A percentile compares a stretch with the other conserved stretches of the same genome.
phyloP scores from a whole-genome alignment of 2,797 vertebrate species.

The Helostoma temminkii region DNA sequence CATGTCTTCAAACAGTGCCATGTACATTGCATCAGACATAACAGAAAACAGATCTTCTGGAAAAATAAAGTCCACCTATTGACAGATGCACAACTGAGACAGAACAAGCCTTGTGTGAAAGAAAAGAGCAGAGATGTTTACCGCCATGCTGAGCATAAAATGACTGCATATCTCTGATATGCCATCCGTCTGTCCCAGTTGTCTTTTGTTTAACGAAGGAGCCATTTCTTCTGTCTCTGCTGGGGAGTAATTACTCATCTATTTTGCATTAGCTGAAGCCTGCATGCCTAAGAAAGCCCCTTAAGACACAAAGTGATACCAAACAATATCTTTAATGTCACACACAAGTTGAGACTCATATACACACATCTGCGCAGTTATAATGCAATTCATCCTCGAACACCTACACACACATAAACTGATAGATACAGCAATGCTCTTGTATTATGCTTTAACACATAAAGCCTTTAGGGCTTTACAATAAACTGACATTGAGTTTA shows the following conservation, averaged over 20 bases:
- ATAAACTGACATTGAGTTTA: conserved; percentile 32
- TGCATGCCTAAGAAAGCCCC: conserved; percentile 18
- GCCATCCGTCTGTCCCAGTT: neutral
- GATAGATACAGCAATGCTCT: neutral
- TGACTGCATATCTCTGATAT: conserved; percentile 1
- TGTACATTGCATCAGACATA: neutral
- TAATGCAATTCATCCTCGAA: neutral
- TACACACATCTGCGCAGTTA: neutral
- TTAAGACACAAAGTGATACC: conserved; percentile 1
- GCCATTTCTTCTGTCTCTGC: conserved; percentile 28
- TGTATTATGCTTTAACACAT: neutral
- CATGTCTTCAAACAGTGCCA: neutral
- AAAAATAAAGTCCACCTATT: neutral
- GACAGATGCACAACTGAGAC: conserved; percentile 24
- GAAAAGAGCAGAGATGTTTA: conserved; percentile 27
- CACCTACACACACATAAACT: neutral
- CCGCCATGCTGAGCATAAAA: conserved; percentile 34
- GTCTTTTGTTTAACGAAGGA: conserved; percentile 26
- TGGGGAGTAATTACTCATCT: conserved; percentile 53
- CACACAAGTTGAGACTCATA: neutral
- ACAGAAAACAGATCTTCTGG: conserved; percentile 6
- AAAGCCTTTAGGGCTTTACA: neutral
- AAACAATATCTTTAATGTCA: conserved; percentile 1
- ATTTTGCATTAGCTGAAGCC: conserved; percentile 52
- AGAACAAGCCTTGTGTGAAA: conserved; percentile 18